These are phyloP conservation scores for Drosophila kambysellisi DNA, from an alignment of 2,888 invertebrate genomes.

Conservation along the genomic window DNA sequence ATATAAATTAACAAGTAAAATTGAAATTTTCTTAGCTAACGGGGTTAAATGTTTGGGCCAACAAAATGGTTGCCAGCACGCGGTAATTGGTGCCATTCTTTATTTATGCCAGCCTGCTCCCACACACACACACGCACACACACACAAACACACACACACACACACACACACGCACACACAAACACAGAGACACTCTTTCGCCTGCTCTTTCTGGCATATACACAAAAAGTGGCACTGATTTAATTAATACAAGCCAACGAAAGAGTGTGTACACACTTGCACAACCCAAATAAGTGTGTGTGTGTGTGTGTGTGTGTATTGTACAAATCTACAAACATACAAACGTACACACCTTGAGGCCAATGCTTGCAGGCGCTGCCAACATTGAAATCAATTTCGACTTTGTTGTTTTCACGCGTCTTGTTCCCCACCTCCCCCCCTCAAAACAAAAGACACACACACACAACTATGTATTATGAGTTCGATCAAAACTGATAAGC, in stretches of 20 bases:
- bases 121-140: background rate
- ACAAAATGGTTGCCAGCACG: conserved; percentile 54
- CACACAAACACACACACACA: conserved; percentile 6
- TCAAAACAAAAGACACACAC: background rate
- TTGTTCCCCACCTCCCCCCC: background rate
- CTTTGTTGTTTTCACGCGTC: background rate
- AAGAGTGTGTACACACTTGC: conserved; percentile 57
- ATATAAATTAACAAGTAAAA: conserved; percentile 41
- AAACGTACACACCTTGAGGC: background rate
- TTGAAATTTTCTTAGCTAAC: conserved; percentile 6
- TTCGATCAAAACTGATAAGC: background rate
- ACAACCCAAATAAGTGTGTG: background rate
- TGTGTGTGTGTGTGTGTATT: background rate
- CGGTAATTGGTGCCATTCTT: conserved; percentile 47
- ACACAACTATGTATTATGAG: background rate
- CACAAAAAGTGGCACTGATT: conserved; percentile 70
- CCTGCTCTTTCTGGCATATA: conserved; percentile 33
- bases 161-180: conserved; percentile 8
- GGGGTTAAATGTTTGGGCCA: conserved; percentile 7
- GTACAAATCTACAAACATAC: background rate
- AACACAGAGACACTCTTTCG: background rate
- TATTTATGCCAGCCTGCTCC: conserved; percentile 26
- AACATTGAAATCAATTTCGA: background rate
- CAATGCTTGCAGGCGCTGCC: background rate
- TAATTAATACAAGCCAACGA: conserved; percentile 73